Evolutionary conservation across 2,113 vertebrate genomes (phyloP).

Genomic region (Strix aluco): DNA sequence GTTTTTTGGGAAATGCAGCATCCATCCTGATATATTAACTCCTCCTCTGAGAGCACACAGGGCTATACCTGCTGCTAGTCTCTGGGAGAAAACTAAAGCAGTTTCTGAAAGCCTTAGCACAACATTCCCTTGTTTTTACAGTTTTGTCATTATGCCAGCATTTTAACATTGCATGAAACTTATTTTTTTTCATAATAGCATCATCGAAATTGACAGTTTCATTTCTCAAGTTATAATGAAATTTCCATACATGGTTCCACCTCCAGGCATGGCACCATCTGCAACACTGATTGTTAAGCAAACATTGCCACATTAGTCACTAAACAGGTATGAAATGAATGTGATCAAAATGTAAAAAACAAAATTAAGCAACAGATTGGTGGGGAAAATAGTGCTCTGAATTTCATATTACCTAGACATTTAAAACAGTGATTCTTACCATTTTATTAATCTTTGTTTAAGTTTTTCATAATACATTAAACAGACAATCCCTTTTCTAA

Average conservation of each 20-base stretch:
- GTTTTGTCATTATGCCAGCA: background rate
- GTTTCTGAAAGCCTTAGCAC: background rate
- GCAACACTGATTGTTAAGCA: background rate
- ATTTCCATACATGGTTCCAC: background rate
- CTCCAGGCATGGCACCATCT: background rate
- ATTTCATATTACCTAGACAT: background rate
- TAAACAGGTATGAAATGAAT: background rate
- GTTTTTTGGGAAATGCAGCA: background rate
- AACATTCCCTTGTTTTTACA: background rate
- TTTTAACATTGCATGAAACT: background rate
- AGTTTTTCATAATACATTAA: background rate
- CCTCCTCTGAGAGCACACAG: fast-evolving
- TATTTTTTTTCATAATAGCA: background rate
- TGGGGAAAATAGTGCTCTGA: background rate
- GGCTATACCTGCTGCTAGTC: background rate
- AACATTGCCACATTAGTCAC: background rate
- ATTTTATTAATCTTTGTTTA: background rate
- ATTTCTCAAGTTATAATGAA: background rate
- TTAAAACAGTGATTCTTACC: background rate
- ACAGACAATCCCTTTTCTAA: background rate
- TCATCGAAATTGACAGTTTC: background rate
- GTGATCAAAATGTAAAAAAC: background rate
- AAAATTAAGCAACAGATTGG: background rate
- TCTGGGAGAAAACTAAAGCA: background rate
- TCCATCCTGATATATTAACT: background rate